Evolutionary conservation across 2,797 vertebrate genomes (phyloP).

Genomic region (Argyrosomus regius): DNA sequence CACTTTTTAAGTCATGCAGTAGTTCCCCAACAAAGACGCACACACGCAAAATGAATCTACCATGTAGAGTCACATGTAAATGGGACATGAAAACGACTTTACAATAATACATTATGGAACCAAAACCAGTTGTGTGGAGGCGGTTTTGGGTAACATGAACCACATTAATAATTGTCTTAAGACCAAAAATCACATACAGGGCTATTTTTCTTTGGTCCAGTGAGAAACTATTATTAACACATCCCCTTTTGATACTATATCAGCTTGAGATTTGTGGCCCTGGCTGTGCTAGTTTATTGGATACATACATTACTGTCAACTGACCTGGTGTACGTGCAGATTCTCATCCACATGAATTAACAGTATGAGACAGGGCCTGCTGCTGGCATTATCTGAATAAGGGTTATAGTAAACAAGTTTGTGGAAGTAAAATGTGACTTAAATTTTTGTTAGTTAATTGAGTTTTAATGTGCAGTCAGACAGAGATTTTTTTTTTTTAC

Average conservation of each 20-base stretch:
- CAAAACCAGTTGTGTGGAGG: not conserved
- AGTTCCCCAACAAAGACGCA: not conserved
- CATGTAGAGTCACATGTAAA: not conserved
- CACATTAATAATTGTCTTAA: slow-evolving; percentile 3
- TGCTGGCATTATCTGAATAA: slow-evolving; percentile 23
- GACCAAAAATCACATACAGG: slow-evolving; percentile 14
- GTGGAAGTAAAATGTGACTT: slow-evolving; percentile 24
- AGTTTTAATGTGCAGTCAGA: slow-evolving; percentile 31
- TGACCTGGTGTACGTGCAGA: slow-evolving; percentile 36
- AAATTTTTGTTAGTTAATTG: slow-evolving; percentile 32
- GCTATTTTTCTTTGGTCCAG: slow-evolving; percentile 42
- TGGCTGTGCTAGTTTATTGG: slow-evolving; percentile 59
- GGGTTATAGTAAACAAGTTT: slow-evolving; percentile 30
- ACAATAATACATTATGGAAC: slow-evolving; percentile 2
- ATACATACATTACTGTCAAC: slow-evolving; percentile 67
- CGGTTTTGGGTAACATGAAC: slow-evolving; percentile 4
- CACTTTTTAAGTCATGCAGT: not conserved
- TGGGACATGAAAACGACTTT: not conserved
- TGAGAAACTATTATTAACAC: slow-evolving; percentile 48
- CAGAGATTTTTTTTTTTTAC: not conserved
- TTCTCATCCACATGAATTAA: slow-evolving; percentile 48
- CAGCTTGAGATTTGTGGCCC: slow-evolving; percentile 37
- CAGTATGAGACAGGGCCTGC: slow-evolving; percentile 18
- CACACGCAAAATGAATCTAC: not conserved
- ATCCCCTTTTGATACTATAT: slow-evolving; percentile 47